Conservation (phyloP, 2,888 invertebrate species). For the Scaptomyza polygonia region DNA sequence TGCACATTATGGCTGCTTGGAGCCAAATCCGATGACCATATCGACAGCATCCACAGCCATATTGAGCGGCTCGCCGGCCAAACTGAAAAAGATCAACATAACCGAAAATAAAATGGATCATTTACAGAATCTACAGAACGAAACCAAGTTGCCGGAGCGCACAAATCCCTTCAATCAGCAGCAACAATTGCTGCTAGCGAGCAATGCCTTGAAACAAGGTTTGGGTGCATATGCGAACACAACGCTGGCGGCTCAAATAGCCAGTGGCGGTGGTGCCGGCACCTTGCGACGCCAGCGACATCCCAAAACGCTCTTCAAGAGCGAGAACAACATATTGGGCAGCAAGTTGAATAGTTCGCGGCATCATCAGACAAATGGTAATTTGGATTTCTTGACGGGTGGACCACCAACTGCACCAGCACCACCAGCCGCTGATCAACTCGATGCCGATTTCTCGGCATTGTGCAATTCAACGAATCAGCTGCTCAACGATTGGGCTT, state of each 20-base stretch:
- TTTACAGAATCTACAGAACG: conserved; percentile 53
- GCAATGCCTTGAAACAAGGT: conserved; percentile 82
- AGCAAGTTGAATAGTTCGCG: conserved; percentile 44
- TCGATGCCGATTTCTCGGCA: conserved; percentile 71
- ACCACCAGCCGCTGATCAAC: conserved; percentile 21
- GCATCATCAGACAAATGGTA: conserved; percentile 22
- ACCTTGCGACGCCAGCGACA: conserved; percentile 83
- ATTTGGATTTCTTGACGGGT: conserved; percentile 78
- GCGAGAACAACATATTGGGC: conserved; percentile 83
- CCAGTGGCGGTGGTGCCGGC: conserved; percentile 79
- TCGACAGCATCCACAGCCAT: conserved; percentile 80
- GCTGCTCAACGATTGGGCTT: conserved; percentile 81
- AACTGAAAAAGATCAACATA: conserved; percentile 82
- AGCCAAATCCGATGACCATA: conserved; percentile 80
- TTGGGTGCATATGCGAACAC: conserved; percentile 82
- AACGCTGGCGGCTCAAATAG: conserved; percentile 79
- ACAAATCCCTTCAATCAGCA: conserved; percentile 78
- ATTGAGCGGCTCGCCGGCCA: conserved; percentile 71
- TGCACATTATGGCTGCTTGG: conserved; percentile 81
- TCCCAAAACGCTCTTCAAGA: conserved; percentile 83
- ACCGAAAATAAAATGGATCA: conserved; percentile 81
- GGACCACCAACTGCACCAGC: conserved; percentile 28
- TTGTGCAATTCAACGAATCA: conserved; percentile 82
- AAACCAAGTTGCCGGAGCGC: conserved; percentile 45
- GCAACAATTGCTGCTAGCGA: conserved; percentile 81